Conservation (phyloP, 2,888 invertebrate genomes). For the Trichogramma dendrolimi region DNA sequence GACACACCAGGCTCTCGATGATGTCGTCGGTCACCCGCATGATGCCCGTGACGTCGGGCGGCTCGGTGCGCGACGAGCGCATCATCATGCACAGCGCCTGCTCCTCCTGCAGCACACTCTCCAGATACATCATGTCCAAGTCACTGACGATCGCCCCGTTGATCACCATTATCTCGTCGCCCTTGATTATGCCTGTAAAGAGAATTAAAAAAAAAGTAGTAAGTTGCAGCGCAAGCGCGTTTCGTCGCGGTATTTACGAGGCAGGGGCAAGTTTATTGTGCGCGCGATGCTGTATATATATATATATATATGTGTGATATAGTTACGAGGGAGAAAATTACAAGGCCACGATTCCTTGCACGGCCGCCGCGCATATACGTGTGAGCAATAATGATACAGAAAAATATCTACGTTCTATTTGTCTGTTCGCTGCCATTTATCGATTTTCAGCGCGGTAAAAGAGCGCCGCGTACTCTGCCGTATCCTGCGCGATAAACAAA, state of each 20-base stretch:
- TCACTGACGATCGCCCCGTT: conserved; percentile 97
- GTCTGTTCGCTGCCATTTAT: too few species aligned
- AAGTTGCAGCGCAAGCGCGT: background rate
- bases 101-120: conserved; percentile 92
- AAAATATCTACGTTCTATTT: too few species aligned
- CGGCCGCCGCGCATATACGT: too few species aligned
- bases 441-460: too few species aligned
- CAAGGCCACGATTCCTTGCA: too few species aligned
- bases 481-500: too few species aligned
- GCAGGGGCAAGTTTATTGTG: background rate
- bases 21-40: conserved; percentile 90
- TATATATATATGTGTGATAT: background rate
- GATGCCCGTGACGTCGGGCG: conserved; percentile 61
- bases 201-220: background rate
- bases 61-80: conserved; percentile 66
- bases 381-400: too few species aligned
- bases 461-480: too few species aligned
- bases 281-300: background rate
- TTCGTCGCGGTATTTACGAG: background rate
- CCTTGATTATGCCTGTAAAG: conserved; percentile 83
- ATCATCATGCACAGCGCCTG: conserved; percentile 94
- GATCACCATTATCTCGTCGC: conserved; percentile 98
- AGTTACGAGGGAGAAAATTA: too few species aligned
- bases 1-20: conserved; percentile 92
- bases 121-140: conserved; percentile 98